These are phyloP conservation scores for Thalassophryne amazonica DNA, from an alignment of 2,797 vertebrate genomes.

Conservation along the genomic window DNA sequence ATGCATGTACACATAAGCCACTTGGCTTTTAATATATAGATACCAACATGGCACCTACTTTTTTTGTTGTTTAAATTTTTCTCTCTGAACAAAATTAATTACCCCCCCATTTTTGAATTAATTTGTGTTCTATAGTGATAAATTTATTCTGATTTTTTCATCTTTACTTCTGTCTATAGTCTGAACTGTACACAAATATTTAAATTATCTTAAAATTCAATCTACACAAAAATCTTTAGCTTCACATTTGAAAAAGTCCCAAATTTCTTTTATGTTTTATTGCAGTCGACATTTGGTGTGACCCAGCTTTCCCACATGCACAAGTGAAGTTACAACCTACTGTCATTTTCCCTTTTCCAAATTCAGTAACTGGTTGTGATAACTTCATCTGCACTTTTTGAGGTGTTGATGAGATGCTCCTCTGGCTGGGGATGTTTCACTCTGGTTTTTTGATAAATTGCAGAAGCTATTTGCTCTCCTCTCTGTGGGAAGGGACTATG, in stretches of 20 bases:
- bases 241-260: not conserved
- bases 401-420: conserved; percentile 7
- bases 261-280: not conserved
- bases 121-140: no score
- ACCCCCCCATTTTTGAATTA: no score
- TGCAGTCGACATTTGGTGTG: not conserved
- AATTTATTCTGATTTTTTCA: no score
- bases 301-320: conserved; percentile 3
- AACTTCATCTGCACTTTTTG: not conserved
- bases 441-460: conserved; percentile 43
- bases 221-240: not conserved
- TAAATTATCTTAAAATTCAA: not conserved
- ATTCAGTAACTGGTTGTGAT: not conserved
- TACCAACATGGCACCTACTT: no score
- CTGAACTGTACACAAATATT: not conserved
- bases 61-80: no score
- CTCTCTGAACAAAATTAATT: no score
- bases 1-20: no score
- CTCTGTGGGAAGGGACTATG: conserved; percentile 21
- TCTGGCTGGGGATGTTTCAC: conserved; percentile 28
- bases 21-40: no score
- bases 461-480: conserved; percentile 24
- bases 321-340: not conserved
- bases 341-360: not conserved
- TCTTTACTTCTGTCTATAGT: no score